Evolutionary conservation across 2,888 invertebrate species (phyloP).

Genomic region (Sinotaia quadrata): DNA sequence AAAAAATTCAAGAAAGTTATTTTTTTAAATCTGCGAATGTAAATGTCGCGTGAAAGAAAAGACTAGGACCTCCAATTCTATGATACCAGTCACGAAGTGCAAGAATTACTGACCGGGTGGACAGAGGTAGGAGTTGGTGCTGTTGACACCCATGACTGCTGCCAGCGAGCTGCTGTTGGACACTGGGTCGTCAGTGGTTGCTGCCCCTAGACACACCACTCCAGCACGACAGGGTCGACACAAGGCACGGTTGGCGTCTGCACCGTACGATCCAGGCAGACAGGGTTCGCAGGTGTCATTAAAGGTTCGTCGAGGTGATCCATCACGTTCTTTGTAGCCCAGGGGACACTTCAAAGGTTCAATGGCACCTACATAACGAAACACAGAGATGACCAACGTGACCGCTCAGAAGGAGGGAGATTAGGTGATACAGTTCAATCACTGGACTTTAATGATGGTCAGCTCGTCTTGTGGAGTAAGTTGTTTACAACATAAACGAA

Average conservation of each 20-base stretch:
- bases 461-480: no score
- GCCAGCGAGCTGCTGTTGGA: slow-evolving; percentile 54
- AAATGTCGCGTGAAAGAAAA: no score
- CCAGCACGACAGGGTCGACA: slow-evolving; percentile 68
- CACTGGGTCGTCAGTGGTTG: slow-evolving; percentile 65
- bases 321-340: slow-evolving; percentile 66
- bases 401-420: no score
- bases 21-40: no score
- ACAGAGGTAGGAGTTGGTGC: slow-evolving; percentile 66
- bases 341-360: slow-evolving; percentile 67
- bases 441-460: no score
- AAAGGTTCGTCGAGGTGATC: slow-evolving; percentile 56
- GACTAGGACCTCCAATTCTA: neutral
- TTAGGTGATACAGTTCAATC: no score
- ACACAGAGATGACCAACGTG: no score
- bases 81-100: neutral
- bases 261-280: slow-evolving; percentile 65
- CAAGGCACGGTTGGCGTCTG: slow-evolving; percentile 53
- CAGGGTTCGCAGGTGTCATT: slow-evolving; percentile 69
- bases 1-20: neutral
- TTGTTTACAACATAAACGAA: no score
- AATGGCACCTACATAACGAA: slow-evolving; percentile 59
- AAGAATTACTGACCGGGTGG: slow-evolving; percentile 55
- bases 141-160: slow-evolving; percentile 52
- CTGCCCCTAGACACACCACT: slow-evolving; percentile 63